Evolutionary conservation across 2,797 vertebrate genomes (phyloP), one percentile per base, ranked within the genome.

Genomic region (Sphenopsis melanotis): DNA sequence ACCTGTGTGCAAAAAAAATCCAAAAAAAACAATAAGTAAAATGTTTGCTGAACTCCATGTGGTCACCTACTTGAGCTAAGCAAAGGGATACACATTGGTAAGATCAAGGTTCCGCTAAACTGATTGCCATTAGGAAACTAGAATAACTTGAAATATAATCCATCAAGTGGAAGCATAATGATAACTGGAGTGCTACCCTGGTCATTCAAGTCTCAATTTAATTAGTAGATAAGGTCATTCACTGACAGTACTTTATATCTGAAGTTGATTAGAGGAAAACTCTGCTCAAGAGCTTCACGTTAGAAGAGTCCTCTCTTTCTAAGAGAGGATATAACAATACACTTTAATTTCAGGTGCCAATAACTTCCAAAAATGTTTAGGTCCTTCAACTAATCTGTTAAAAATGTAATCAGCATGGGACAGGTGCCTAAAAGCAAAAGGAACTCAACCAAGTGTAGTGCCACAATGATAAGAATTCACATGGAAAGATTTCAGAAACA

Each of bases 161-260:
- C 87, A 91, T 96, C 94, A 93, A 88, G 90, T 72, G 50, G 74
- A 87, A 95, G 64, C 15, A 29, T 53, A 83, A 83, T 79, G 94
- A 96, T 87, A 97, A 91, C 66, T 92, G 93, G 64, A 97, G 90
- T 81, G 79, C 42, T 60, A 69, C 69, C 92, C 68, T 93, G 79
- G 94, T 90, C 89, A 83, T 82, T 91, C 66, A 88, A 78, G 83
- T 44, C n/a, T 69, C 46, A 49, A 71, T 90, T 95, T 94, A 95
- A 97, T 94, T 94, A 80, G 64, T 22, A 91, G 83, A 69, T 72
- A 75, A 3, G 32, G 72, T 83, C 91, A 68, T 83, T 78, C 71
- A 74, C 59, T 95, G 74, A 72, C 8, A 86, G 44, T 69, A 49
- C 76, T 93, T 88, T 70, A 69, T 57, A 66, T 76, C 29, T 84